Evolutionary conservation across 2,888 invertebrate genomes (phyloP), one percentile per base, ranked within the genome.

Genomic region (Orchestes rusci): DNA sequence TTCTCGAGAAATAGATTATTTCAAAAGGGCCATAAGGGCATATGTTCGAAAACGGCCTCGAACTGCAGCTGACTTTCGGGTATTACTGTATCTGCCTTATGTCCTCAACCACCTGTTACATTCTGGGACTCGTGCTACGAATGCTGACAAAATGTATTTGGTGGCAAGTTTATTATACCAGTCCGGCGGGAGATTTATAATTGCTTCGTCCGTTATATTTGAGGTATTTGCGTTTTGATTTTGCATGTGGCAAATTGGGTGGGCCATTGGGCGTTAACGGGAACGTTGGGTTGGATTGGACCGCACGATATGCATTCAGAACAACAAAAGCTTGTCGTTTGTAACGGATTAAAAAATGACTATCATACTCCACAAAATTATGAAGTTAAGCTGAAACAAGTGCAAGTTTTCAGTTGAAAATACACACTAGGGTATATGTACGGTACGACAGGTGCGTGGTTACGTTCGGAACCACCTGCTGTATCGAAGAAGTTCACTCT

Each of bases 71-170:
- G 64, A 63, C 64, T 61, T 43, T 45, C 39, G 48, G 47, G 41
- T 34, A 37, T 45, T 45, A 33, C 56, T 57, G 56, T 61, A 59
- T 56, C 57, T 58, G 61, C 66, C 66, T 62, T 64, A 59, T 66
- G 66, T 57, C n/a, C 53, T 50, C 52, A 52, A 58, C 45, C 65
- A 64, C 64, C 64, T 66, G 63, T 65, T 66, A 59, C 61, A 13
- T 4, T n/a, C 51, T 50, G 46, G 40, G 52, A 48, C 56, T 52
- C 59, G 56, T 60, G 61, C 45, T 23, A 32, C 34, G 8, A 30
- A 31, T 23, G 34, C 39, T 39, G 39, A 38, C 44, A 44, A 44
- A 43, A n/a, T n/a, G n/a, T n/a, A n/a, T n/a, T n/a, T n/a, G 20
- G 32, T 40, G 40, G 7, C 33, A 32, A 20, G 30, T 23, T 40